Evolutionary conservation across 2,113 vertebrate genomes (phyloP).

Genomic region (Hirundichthys speculiger): DNA sequence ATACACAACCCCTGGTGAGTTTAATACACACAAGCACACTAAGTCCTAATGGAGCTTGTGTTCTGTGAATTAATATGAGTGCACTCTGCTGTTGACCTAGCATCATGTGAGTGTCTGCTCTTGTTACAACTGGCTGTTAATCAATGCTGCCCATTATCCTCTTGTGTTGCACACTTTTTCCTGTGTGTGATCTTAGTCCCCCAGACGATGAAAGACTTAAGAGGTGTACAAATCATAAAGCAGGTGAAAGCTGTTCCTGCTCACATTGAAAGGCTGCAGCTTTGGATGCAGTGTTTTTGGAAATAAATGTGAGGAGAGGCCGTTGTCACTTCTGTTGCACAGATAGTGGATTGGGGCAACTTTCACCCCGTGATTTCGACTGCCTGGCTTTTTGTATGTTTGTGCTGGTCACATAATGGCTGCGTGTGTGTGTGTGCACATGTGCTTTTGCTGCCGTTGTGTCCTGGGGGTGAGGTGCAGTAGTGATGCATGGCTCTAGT

Average conservation of each 20-base stretch:
- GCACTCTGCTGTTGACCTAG: conserved; percentile 30
- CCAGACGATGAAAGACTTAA: conserved; percentile 16
- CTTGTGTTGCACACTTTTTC: conserved; percentile 36
- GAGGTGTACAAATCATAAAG: conserved; percentile 19
- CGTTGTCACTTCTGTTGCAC: conserved; percentile 9
- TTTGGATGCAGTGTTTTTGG: conserved; percentile 4
- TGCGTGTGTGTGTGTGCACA: conserved; percentile 24
- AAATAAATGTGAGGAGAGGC: conserved; percentile 14
- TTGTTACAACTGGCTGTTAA: conserved; percentile 41
- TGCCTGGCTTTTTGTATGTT: conserved; percentile 22
- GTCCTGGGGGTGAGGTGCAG: conserved; percentile 36
- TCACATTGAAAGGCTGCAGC: neutral
- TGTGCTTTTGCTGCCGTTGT: conserved; percentile 18
- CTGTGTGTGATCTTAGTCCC: conserved; percentile 9
- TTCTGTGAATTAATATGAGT: conserved; percentile 15
- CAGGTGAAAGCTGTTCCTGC: conserved; percentile 65
- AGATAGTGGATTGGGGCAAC: conserved; percentile 39
- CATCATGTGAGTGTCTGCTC: conserved; percentile 37
- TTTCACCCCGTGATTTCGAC: conserved; percentile 48
- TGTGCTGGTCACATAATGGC: conserved; percentile 24
- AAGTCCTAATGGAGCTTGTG: conserved; percentile 8
- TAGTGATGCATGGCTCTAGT: conserved; percentile 69
- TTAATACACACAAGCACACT: conserved; percentile 2
- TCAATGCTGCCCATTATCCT: conserved; percentile 39
- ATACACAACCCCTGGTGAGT: conserved; percentile 98